A percentile compares a stretch with the other conserved stretches of the same genome.
Evolutionary conservation across 2,888 invertebrate genomes (phyloP).

Genomic region (Melipona beecheii): DNA sequence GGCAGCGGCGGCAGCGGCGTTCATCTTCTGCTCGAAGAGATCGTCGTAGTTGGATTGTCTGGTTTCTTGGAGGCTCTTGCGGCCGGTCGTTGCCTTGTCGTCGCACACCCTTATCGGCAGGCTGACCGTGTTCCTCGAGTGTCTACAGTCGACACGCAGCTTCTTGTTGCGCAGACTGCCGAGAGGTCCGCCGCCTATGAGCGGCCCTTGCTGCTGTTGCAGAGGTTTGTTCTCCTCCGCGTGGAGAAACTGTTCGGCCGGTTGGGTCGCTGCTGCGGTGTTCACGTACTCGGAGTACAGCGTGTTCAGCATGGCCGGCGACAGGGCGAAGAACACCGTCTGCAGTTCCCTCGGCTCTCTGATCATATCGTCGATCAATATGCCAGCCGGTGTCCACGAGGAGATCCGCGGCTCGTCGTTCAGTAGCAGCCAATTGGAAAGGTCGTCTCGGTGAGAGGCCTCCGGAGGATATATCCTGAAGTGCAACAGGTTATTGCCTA

Average conservation of each 20-base stretch:
- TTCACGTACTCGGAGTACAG: constrained; percentile 71
- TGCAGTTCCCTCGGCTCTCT: constrained; percentile 63
- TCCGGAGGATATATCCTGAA: constrained; percentile 66
- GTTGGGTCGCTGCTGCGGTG: constrained; percentile 1
- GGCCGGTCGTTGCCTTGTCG: constrained; percentile 53
- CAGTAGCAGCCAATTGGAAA: constrained; percentile 77
- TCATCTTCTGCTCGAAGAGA: constrained; percentile 64
- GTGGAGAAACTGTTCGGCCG: constrained; percentile 57
- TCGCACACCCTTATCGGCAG: constrained; percentile 68
- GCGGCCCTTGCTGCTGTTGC: constrained; percentile 32
- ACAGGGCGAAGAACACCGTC: constrained; percentile 69
- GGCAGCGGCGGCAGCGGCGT: not conserved
- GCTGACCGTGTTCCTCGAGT: constrained; percentile 54
- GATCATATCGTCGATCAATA: constrained; percentile 65
- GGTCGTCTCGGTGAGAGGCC: constrained; percentile 60
- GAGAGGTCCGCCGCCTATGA: not conserved
- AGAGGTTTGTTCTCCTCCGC: constrained; percentile 34
- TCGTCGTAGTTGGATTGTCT: constrained; percentile 68
- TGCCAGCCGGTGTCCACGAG: constrained; percentile 64
- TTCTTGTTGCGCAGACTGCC: constrained; percentile 58
- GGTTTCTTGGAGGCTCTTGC: constrained; percentile 53
- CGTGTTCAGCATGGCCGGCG: constrained; percentile 83
- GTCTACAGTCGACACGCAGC: constrained; percentile 63
- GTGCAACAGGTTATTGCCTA: constrained; percentile 70
- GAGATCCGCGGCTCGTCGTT: constrained; percentile 70